Conservation (phyloP, 2,888 invertebrate species). For the Lithophane ornitopus region DNA sequence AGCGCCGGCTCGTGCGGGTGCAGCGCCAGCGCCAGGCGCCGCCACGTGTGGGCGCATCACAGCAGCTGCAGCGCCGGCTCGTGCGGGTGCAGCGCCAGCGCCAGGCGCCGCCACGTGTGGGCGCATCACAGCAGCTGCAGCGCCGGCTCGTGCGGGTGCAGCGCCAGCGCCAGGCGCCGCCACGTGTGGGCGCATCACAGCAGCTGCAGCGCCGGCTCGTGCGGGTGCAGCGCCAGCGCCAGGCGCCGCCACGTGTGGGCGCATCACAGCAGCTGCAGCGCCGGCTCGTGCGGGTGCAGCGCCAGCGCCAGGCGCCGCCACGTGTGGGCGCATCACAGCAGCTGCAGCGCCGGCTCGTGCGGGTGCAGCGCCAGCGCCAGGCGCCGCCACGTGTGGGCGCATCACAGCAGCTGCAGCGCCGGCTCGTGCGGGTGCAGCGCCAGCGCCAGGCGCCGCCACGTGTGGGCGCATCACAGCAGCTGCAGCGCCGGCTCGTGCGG, state of each 20-base stretch:
- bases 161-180: conserved; percentile 95
- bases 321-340: too few relatives aligned
- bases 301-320: conserved; percentile 95
- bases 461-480: too few relatives aligned
- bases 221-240: conserved; percentile 90
- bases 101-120: conserved; percentile 98
- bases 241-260: conserved; percentile 98
- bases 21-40: conserved; percentile 95
- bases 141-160: conserved; percentile 96
- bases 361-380: conserved; percentile 92
- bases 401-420: too few relatives aligned
- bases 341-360: conserved; percentile 95
- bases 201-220: conserved; percentile 96
- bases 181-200: too few relatives aligned
- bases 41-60: too few relatives aligned
- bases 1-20: conserved; percentile 96
- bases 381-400: conserved; percentile 98
- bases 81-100: conserved; percentile 87
- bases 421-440: conserved; percentile 97
- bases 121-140: too few relatives aligned
- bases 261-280: too few relatives aligned
- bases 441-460: conserved; percentile 95
- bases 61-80: conserved; percentile 97
- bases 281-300: conserved; percentile 96
- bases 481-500: conserved; percentile 94